These are phyloP conservation scores for Pseudomugil tenellus DNA, from an alignment of 2,797 vertebrate genomes.

Conservation along the genomic window DNA sequence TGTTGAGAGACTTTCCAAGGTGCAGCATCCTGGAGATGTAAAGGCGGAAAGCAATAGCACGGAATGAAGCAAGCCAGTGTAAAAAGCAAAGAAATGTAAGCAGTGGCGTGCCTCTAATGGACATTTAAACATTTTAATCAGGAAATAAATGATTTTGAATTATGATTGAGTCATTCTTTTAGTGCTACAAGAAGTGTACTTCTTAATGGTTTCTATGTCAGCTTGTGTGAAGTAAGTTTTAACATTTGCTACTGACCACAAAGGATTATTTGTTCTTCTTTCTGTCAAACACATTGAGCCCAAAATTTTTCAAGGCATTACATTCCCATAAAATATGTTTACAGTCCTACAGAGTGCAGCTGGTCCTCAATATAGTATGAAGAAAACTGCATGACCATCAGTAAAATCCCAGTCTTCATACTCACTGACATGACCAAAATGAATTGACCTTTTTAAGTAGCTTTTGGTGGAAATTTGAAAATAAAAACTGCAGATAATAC, in stretches of 20 bases:
- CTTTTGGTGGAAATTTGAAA: too few relatives aligned
- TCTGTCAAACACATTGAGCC: too few relatives aligned
- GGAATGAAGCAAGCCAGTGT: background rate
- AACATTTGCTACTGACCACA: background rate
- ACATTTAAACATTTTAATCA: background rate
- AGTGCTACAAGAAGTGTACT: too few relatives aligned
- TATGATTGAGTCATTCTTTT: background rate
- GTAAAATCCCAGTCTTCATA: background rate
- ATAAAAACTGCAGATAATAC: too few relatives aligned
- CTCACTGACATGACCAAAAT: too few relatives aligned
- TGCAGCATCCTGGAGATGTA: background rate
- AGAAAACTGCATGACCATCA: background rate
- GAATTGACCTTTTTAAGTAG: too few relatives aligned
- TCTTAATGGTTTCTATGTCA: background rate
- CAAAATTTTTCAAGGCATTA: too few relatives aligned
- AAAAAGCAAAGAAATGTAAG: background rate
- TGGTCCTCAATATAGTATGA: too few relatives aligned
- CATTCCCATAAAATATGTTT: too few relatives aligned
- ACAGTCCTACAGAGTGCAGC: too few relatives aligned
- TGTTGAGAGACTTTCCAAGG: conserved; percentile 7
- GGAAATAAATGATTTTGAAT: background rate
- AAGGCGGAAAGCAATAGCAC: conserved; percentile 1
- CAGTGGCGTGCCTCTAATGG: background rate
- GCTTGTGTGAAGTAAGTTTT: background rate
- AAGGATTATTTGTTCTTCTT: background rate